Conservation (phyloP, 2,888 invertebrate species). For the Mythimna ferrago region DNA sequence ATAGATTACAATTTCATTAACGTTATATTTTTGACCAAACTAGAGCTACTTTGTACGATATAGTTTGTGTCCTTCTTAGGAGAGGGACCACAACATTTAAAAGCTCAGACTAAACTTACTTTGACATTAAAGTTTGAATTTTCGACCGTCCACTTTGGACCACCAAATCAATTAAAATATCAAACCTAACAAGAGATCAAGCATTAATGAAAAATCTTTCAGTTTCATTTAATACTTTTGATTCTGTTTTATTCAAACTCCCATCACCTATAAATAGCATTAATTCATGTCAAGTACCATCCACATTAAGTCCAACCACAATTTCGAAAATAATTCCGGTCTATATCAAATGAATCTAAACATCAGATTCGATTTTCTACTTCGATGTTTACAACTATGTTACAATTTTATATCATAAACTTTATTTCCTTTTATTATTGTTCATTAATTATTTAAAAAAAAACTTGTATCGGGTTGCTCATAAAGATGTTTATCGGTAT, state of each 20-base stretch:
- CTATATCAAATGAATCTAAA: constrained; percentile 80
- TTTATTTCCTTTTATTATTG: constrained; percentile 84
- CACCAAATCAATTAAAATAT: too few species aligned
- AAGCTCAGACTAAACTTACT: background rate
- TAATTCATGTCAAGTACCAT: constrained; percentile 45
- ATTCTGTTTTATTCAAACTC: background rate
- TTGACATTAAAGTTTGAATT: background rate
- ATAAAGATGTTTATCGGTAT: constrained; percentile 67
- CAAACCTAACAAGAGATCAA: background rate
- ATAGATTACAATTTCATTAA: background rate
- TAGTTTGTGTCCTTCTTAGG: background rate
- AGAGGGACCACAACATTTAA: background rate
- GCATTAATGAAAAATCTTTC: background rate
- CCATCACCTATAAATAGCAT: background rate
- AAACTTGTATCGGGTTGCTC: constrained; percentile 67
- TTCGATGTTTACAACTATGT: constrained; percentile 86
- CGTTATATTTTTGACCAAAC: background rate
- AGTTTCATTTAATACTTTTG: background rate
- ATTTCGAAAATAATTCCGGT: constrained; percentile 62
- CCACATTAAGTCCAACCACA: constrained; percentile 65
- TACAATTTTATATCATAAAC: constrained; percentile 87
- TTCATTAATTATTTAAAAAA: constrained; percentile 77
- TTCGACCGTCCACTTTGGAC: background rate
- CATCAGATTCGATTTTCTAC: constrained; percentile 87
- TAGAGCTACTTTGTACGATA: background rate